These are phyloP conservation scores for Cassiopea xamachana DNA, from an alignment of 30 jellyfish, hydroid and myxozoan species.

Conservation along the genomic window DNA sequence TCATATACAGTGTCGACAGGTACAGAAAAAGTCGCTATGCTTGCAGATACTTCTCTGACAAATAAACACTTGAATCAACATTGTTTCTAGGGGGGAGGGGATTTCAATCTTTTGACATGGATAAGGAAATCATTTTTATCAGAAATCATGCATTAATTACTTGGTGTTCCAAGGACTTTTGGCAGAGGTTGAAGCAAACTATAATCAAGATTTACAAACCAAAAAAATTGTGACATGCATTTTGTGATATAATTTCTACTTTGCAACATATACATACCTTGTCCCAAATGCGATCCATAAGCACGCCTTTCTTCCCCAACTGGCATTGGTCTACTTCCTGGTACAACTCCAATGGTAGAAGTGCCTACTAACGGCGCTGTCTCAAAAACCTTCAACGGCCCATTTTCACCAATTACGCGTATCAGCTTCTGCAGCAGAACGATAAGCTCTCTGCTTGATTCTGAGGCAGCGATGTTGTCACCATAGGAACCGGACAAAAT, in stretches of 20 bases:
- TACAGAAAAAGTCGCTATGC: too few species aligned
- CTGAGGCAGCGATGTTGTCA: slow-evolving; percentile 86
- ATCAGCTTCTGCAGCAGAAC: slow-evolving; percentile 86
- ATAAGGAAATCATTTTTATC: too few species aligned
- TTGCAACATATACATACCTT: neutral
- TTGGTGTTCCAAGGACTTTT: too few species aligned
- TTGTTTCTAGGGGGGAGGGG: too few species aligned
- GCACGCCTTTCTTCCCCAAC: slow-evolving; percentile 42
- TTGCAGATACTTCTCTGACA: too few species aligned
- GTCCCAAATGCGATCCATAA: neutral
- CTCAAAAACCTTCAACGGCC: slow-evolving; percentile 68
- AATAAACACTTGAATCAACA: too few species aligned
- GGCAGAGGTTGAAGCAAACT: too few species aligned
- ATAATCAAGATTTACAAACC: too few species aligned
- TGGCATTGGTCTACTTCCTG: slow-evolving; percentile 45
- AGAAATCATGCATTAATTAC: too few species aligned
- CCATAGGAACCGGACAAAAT: slow-evolving; percentile 90
- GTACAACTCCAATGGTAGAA: slow-evolving; percentile 39
- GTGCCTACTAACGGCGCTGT: slow-evolving; percentile 51
- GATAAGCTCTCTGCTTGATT: slow-evolving; percentile 88
- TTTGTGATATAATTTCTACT: neutral
- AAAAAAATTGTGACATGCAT: neutral
- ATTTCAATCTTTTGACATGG: too few species aligned
- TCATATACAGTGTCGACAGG: too few species aligned
- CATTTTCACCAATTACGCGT: slow-evolving; percentile 85